A percentile compares a stretch with the other conserved stretches of the same genome.
Evolutionary conservation across 2,888 invertebrate genomes (phyloP).

Genomic region (Parnassius mnemosyne): DNA sequence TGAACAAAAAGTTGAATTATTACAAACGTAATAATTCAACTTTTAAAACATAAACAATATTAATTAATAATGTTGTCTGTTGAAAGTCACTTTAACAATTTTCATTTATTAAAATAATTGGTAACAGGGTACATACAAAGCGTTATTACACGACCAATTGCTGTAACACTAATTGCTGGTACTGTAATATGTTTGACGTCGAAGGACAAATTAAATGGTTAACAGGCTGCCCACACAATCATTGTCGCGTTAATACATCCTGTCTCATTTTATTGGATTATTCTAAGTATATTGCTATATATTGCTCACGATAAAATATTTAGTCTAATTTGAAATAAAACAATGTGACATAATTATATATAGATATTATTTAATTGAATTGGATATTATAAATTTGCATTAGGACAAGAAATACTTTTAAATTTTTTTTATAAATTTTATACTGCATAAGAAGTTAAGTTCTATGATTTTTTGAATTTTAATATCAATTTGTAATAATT

Average conservation of each 20-base stretch:
- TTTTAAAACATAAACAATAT: too few relatives aligned
- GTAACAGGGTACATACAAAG: constrained; percentile 18
- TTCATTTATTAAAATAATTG: constrained; percentile 22
- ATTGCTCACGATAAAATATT: neutral
- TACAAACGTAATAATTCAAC: too few relatives aligned
- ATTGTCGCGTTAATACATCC: constrained; percentile 16
- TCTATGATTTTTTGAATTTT: too few relatives aligned
- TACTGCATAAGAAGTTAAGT: too few relatives aligned
- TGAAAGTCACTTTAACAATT: constrained; percentile 5
- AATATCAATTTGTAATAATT: too few relatives aligned
- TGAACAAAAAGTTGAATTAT: too few relatives aligned
- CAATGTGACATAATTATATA: too few relatives aligned
- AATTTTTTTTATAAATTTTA: too few relatives aligned
- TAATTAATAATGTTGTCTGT: neutral
- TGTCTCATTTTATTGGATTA: constrained; percentile 12
- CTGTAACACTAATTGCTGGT: constrained; percentile 22
- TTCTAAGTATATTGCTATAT: neutral
- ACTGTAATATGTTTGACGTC: constrained; percentile 24
- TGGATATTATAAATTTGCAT: too few relatives aligned
- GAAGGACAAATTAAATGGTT: constrained; percentile 28
- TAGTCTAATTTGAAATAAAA: too few relatives aligned
- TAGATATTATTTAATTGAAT: too few relatives aligned
- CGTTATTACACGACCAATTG: constrained; percentile 19
- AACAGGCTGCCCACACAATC: constrained; percentile 24
- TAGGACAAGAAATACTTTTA: too few relatives aligned